Evolutionary conservation across 2,113 vertebrate genomes (phyloP), one percentile per base, ranked within the genome.

Genomic region (Colossoma macropomum): DNA sequence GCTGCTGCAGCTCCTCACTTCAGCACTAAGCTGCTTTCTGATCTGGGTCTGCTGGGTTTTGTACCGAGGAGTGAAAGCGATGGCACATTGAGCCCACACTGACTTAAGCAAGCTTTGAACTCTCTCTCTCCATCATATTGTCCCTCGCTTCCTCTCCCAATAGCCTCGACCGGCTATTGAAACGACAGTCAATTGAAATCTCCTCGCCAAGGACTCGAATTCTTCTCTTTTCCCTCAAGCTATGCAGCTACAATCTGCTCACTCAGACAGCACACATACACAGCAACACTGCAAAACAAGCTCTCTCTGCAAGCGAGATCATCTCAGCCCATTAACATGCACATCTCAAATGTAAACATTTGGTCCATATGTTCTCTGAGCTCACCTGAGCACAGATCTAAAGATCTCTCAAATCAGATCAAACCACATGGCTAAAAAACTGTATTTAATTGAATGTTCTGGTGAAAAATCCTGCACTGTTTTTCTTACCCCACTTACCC

Each of bases 21-120:
- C 77, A 34, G 82, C 10, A 66, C 83, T 81, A 82, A 78, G 38
- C 78, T 66, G 70, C 85, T 84, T 71, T 80, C 71, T 85, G 84
- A 84, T 83, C 73, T 69, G 78, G 63, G 68, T 27, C 68, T 19
- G 68, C 54, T 23, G 30, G 56, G 27, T 68, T 76, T 79, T 82
- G 30, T 60, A 68, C 66, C 16, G 21, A 23, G 54, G 54, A 56
- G 54, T 1, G 54, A 23, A 23, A 21, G 54, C 54, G 2, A 56
- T 23, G 54, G 21, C 54, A 56, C 54, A 56, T 15, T 23, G 54
- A 56, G 54, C 54, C 17, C 54, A 56, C 54, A 56, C 54, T 60
- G 54, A 77, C 32, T 60, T 71, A 62, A 45, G 6, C 27, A 13
- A 77, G 71, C 85, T 82, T 75, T 85, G 68, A 80, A 78, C 77